Conservation (phyloP, 2,888 invertebrate genomes). For the Doris montereyensis region DNA sequence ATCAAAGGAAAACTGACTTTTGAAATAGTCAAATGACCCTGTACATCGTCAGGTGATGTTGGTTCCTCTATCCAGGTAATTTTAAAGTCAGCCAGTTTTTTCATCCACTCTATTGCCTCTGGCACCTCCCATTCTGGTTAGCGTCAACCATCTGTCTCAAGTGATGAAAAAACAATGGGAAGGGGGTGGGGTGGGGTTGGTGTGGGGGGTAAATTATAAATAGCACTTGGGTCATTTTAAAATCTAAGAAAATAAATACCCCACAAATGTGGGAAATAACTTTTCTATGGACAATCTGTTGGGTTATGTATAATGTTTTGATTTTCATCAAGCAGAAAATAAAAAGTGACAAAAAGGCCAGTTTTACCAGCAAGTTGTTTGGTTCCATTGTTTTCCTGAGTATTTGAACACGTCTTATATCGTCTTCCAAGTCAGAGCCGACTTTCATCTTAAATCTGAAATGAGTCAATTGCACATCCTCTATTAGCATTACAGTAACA, state of each 20-base stretch:
- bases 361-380: conserved; percentile 80
- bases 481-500: no score
- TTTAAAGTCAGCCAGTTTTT: conserved; percentile 81
- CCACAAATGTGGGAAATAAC: no score
- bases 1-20: conserved; percentile 75
- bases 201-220: no score
- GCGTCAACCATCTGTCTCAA: conserved; percentile 76
- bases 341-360: not conserved
- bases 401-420: conserved; percentile 81
- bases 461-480: no score
- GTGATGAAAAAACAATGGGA: no score
- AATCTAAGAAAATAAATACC: no score
- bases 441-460: conserved; percentile 89
- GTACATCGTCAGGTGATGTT: conserved; percentile 90
- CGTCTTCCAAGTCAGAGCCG: conserved; percentile 85
- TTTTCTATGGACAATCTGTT: no score
- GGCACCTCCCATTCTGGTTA: conserved; percentile 83
- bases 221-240: no score
- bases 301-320: no score
- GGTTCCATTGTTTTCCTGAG: conserved; percentile 85
- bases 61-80: conserved; percentile 94
- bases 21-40: conserved; percentile 88
- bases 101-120: conserved; percentile 90
- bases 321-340: not conserved
- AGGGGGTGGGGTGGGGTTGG: no score